Conservation (phyloP, 2,113 vertebrate species). For the Balaenoptera acutorostrata region DNA sequence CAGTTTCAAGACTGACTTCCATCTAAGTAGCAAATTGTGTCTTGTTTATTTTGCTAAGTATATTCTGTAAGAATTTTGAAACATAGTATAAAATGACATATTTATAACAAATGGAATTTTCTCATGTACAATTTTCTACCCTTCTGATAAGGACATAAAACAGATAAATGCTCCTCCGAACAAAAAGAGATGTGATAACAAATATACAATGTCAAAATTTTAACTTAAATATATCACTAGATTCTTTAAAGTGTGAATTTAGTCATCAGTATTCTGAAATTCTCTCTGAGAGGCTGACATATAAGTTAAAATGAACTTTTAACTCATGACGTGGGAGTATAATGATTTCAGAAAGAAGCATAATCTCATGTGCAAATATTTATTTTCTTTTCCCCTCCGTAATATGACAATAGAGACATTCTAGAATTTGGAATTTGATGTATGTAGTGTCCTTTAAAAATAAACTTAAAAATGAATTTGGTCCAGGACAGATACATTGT, state of each 20-base stretch:
- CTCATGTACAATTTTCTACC: not conserved
- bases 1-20: not conserved
- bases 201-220: not conserved
- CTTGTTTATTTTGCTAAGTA: not conserved
- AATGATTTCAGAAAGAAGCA: not conserved
- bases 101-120: not conserved
- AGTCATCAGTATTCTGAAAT: not conserved
- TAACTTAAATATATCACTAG: not conserved
- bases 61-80: not conserved
- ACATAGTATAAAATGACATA: not conserved
- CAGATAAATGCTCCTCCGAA: not conserved
- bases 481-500: not conserved
- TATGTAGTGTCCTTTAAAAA: not conserved
- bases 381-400: not conserved
- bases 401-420: not conserved
- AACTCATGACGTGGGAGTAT: not conserved
- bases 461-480: not conserved
- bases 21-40: not conserved
- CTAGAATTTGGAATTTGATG: not conserved
- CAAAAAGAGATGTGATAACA: not conserved
- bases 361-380: not conserved
- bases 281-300: not conserved
- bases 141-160: not conserved
- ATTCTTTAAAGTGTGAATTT: not conserved
- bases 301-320: not conserved